phyloP scores from a whole-genome alignment of 2,113 vertebrate genomes.

The Hemicordylus capensis region DNA sequence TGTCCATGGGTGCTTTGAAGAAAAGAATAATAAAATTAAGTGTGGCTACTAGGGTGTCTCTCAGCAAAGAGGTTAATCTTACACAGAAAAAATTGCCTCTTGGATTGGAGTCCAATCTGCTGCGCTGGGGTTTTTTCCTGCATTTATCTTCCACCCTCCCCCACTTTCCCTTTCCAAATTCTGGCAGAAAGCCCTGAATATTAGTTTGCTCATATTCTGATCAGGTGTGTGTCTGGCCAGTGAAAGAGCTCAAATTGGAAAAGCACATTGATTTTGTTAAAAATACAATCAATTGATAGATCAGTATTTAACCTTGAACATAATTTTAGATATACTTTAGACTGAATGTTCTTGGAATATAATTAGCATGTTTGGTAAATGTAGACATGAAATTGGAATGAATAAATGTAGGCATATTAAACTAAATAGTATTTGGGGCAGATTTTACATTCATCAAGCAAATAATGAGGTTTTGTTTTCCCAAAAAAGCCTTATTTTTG shows the following conservation, averaged over 20 bases:
- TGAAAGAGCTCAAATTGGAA: neutral
- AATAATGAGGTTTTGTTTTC: neutral
- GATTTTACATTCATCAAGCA: neutral
- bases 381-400: neutral
- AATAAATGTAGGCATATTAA: neutral
- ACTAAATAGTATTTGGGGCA: neutral
- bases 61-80: slow-evolving; percentile 21
- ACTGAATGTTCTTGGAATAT: slow-evolving; percentile 1
- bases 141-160: slow-evolving; percentile 4
- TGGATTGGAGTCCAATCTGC: neutral
- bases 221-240: neutral
- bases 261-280: neutral
- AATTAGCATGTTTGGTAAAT: neutral
- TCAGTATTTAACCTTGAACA: neutral
- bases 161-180: slow-evolving; percentile 10
- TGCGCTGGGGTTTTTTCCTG: slow-evolving; percentile 14
- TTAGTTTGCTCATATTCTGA: slow-evolving; percentile 33
- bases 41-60: slow-evolving; percentile 54
- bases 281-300: neutral
- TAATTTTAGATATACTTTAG: neutral
- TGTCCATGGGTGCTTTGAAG: slow-evolving; percentile 55
- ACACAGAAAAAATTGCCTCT: neutral
- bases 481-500: neutral
- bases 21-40: slow-evolving; percentile 64
- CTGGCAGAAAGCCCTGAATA: slow-evolving; percentile 33